Conservation (phyloP, 1,140 invertebrate species). For the Neodiprion pinetum region DNA sequence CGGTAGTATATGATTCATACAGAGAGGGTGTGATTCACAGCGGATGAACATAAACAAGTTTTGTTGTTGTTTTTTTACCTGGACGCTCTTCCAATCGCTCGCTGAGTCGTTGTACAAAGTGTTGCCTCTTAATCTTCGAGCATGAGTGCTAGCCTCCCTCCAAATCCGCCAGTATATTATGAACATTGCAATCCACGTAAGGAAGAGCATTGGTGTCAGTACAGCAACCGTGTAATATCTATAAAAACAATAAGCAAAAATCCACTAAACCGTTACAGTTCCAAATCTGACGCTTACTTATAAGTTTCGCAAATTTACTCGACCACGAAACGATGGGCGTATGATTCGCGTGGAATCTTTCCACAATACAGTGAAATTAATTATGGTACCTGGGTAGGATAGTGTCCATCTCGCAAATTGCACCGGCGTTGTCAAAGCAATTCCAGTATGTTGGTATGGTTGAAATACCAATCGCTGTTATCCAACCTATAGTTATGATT, state of each 20-base stretch:
- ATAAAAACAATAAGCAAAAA: slow-evolving; percentile 19
- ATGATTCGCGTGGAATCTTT: not conserved
- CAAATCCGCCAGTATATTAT: slow-evolving; percentile 78
- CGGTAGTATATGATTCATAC: too few species aligned
- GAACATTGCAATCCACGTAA: slow-evolving; percentile 76
- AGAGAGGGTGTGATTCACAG: too few species aligned
- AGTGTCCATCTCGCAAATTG: slow-evolving; percentile 65
- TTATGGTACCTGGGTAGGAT: slow-evolving; percentile 43
- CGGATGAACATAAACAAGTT: not conserved
- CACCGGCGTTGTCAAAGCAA: slow-evolving; percentile 64
- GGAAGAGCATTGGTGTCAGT: slow-evolving; percentile 71
- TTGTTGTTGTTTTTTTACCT: slow-evolving; percentile 53
- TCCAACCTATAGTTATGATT: slow-evolving; percentile 71
- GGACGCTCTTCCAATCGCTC: slow-evolving; percentile 73
- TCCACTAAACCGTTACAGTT: not conserved
- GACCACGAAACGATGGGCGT: slow-evolving; percentile 47
- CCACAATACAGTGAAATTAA: not conserved
- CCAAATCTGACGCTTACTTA: slow-evolving; percentile 54
- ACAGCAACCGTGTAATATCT: slow-evolving; percentile 69
- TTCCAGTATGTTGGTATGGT: slow-evolving; percentile 77
- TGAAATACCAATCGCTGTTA: slow-evolving; percentile 67
- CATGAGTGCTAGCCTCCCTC: slow-evolving; percentile 73
- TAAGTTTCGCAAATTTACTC: slow-evolving; percentile 39
- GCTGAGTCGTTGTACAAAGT: slow-evolving; percentile 41
- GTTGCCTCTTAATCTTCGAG: slow-evolving; percentile 64